These are phyloP conservation scores for Drosophila lowei DNA, from an alignment of 1,140 invertebrate species.

Conservation along the genomic window DNA sequence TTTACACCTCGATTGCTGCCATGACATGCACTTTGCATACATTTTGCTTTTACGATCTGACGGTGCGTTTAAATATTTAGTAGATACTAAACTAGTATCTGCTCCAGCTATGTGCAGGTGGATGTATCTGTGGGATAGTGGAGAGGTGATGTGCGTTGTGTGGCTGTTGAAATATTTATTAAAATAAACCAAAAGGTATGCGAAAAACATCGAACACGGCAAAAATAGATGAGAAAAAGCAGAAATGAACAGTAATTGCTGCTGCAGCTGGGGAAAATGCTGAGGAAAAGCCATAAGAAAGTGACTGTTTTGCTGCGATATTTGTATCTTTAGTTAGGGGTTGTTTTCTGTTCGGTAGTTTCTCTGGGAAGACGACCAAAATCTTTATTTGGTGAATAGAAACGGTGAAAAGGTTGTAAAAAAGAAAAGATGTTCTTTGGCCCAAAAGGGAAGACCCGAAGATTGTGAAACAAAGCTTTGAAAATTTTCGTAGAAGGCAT, in stretches of 20 bases:
- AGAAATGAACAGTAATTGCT: conserved; percentile 8
- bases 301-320: too few relatives aligned
- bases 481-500: too few relatives aligned
- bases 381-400: too few relatives aligned
- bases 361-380: too few relatives aligned
- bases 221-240: conserved; percentile 7
- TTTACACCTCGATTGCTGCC: conserved; percentile 76
- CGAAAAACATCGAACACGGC: conserved; percentile 22
- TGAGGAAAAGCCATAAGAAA: neutral
- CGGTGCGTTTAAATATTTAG: conserved; percentile 77
- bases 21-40: conserved; percentile 79
- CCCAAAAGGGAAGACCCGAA: too few relatives aligned
- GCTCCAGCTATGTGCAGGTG: neutral
- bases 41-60: conserved; percentile 78
- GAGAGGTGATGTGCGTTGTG: conserved; percentile 28
- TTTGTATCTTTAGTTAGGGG: too few relatives aligned
- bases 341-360: too few relatives aligned
- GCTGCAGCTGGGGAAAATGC: neutral
- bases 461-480: too few relatives aligned
- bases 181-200: conserved; percentile 62
- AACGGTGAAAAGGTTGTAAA: too few relatives aligned
- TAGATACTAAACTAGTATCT: conserved; percentile 71
- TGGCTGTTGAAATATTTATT: conserved; percentile 72
- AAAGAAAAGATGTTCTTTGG: too few relatives aligned
- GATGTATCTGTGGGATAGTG: conserved; percentile 4